Evolutionary conservation across 1,140 invertebrate genomes (phyloP).

Genomic region (Caenorhabditis inopinata): DNA sequence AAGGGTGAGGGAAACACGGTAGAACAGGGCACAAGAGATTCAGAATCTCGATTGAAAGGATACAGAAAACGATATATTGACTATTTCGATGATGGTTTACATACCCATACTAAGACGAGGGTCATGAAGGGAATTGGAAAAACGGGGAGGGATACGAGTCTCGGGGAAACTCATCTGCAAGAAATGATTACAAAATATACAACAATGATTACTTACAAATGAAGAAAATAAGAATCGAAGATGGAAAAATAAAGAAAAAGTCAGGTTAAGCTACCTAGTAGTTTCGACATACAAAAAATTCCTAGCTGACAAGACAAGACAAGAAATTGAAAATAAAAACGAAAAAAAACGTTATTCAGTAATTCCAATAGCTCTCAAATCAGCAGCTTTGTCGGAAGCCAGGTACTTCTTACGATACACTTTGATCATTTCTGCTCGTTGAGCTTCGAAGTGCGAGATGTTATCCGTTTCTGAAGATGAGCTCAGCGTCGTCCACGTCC

Average conservation of each 20-base stretch:
- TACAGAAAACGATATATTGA: background rate
- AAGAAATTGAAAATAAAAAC: background rate
- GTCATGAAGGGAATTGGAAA: background rate
- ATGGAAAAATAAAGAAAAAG: background rate
- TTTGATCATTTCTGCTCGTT: background rate
- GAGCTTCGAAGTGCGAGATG: background rate
- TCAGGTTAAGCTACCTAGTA: background rate
- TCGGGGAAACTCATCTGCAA: background rate
- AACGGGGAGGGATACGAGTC: background rate
- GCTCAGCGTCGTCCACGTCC: constrained; percentile 2
- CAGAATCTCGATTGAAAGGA: background rate
- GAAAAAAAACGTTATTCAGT: background rate
- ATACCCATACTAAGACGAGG: constrained; percentile 22
- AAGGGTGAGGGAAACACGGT: constrained; percentile 2
- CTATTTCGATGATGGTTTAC: background rate
- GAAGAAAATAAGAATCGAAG: background rate
- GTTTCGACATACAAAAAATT: background rate
- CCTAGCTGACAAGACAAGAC: background rate
- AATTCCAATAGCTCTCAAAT: background rate
- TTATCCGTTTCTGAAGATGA: background rate
- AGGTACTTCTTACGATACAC: background rate
- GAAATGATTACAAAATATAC: background rate
- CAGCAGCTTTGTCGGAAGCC: background rate
- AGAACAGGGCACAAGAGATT: background rate
- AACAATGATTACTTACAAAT: background rate